Percentiles rank a stretch among this genome's conserved stretches.
Conservation (phyloP, 2,113 vertebrate genomes). For the Carollia perspicillata region DNA sequence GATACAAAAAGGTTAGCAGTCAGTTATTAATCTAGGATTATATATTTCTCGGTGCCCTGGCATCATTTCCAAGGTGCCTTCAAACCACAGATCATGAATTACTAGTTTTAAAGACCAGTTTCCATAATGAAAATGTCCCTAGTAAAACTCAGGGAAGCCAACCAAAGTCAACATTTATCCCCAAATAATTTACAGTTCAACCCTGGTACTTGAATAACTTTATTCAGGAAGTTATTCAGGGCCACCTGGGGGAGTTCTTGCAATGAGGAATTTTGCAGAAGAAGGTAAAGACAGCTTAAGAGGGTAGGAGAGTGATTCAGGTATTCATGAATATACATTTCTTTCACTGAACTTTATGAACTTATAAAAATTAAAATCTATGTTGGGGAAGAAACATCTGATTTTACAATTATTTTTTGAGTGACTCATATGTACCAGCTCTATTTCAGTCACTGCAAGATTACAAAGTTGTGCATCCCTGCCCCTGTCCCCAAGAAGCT, state of each 20-base stretch:
- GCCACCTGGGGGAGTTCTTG: not conserved
- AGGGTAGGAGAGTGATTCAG: not conserved
- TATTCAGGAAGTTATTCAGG: not conserved
- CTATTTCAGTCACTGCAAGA: not conserved
- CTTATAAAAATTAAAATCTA: not conserved
- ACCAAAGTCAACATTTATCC: slow-evolving; percentile 12
- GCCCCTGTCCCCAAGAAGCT: not conserved
- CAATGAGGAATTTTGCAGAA: not conserved
- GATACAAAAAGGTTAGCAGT: not conserved
- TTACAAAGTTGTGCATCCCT: not conserved
- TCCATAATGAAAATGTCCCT: not conserved
- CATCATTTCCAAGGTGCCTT: not conserved
- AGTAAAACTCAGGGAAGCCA: not conserved
- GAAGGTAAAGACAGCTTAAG: not conserved
- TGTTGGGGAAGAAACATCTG: not conserved
- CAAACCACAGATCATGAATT: slow-evolving; percentile 13
- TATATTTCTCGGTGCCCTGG: not conserved
- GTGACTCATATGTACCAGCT: not conserved
- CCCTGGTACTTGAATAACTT: not conserved
- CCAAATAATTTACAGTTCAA: not conserved
- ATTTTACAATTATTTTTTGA: slow-evolving; percentile 17
- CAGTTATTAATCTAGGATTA: not conserved
- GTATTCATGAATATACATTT: not conserved
- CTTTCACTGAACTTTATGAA: not conserved
- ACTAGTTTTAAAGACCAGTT: not conserved